Evolutionary conservation across 2,888 invertebrate species (phyloP), one percentile per base, ranked within the genome.

Genomic region (Aromia moschata): DNA sequence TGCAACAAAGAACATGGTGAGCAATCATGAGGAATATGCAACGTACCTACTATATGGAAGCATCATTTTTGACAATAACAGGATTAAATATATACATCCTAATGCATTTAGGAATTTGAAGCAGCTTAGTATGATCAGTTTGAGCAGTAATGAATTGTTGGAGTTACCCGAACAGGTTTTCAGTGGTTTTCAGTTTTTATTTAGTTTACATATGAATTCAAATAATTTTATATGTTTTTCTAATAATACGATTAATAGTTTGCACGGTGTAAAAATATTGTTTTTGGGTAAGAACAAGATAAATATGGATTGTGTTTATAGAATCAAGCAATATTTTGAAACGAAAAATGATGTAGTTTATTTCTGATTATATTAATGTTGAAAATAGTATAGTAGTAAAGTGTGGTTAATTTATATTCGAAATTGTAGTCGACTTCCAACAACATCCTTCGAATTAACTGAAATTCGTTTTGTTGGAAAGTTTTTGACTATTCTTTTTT

Each of bases 161-260:
- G 57, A 63, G 37, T 15, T 68, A 11, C 58, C 62, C 0, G 59
- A 53, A 7, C 37, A 51, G 5, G 36, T 64, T 14, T 68, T 68
- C 30, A 41, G 37, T 2, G 38, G 62, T 17, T 57, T 67, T 12
- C 38, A 57, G 12, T 67, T 65, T 46, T 38, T 67, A 16, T 52
- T 62, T 9, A 63, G 51, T 37, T 40, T 65, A 30, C 57, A 67
- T 38, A 59, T 67, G 63, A 65, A 65, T 41, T 54, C 59, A 0
- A 67, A 67, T 52, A 47, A 60, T n/a, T 65, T 67, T 44, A 62
- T 67, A 47, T 67, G 67, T 51, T 63, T 67, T n/a, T 40, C 41
- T 11, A 62, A 67, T 25, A 25, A 16, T n/a, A 65, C 63, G 1
- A 20, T 67, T 1, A n/a, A 33, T 2, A 66, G 64, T 56, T 64